Percentiles rank a stretch among this genome's conserved stretches.
Conservation (phyloP, 2,797 vertebrate genomes). For the Pachyuromys duprasi region DNA sequence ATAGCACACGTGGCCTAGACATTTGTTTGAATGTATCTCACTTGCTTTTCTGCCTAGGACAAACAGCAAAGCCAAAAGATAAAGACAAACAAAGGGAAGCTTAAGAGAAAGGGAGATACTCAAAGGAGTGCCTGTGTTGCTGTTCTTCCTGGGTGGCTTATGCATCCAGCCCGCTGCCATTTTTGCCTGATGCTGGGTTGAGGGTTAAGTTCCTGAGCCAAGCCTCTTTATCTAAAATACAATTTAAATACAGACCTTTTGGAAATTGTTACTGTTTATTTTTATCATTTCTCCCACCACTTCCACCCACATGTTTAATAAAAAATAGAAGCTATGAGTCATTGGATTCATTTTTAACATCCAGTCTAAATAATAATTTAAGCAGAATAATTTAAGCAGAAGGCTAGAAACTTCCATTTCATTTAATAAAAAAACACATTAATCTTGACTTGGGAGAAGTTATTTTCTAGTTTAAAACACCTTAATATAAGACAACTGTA, state of each 20-base stretch:
- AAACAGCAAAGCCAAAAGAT: neutral
- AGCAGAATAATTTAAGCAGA: neutral
- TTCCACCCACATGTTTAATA: neutral
- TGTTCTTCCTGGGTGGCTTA: neutral
- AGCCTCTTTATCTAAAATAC: neutral
- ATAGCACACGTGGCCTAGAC: neutral
- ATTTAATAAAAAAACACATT: neutral
- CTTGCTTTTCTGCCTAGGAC: neutral
- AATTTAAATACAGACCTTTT: neutral
- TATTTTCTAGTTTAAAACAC: neutral
- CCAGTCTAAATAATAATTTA: neutral
- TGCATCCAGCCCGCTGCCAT: neutral
- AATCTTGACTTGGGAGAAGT: neutral
- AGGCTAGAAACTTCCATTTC: neutral
- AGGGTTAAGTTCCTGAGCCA: neutral
- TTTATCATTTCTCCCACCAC: neutral
- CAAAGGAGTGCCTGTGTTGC: neutral
- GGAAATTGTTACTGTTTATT: neutral
- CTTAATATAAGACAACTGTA: neutral
- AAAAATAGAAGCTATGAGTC: conserved; percentile 2
- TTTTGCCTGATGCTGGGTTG: neutral
- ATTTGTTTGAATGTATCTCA: neutral
- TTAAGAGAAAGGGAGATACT: no score
- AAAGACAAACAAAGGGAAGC: no score
- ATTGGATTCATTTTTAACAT: conserved; percentile 19